Base-by-base conservation (phyloP, 1,140 invertebrate genomes). In the Macrobrachium rosenbergii region DNA sequence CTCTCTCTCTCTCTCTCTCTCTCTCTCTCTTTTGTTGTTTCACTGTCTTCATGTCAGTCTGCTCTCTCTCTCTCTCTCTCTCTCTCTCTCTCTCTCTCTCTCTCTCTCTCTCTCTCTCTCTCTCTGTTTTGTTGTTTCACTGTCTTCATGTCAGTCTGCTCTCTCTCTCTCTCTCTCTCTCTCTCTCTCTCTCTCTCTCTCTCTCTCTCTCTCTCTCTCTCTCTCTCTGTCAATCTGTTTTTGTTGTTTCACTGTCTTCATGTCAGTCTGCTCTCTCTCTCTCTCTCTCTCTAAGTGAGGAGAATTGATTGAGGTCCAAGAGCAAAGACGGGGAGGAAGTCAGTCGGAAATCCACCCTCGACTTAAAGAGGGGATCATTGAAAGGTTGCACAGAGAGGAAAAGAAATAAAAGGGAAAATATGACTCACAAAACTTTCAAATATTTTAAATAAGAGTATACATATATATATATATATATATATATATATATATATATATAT, bases 401-500 rank as follows among this genome's bases (percentile, higher is more conserved):
- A 52, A 52, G 52, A 52, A 52, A 52, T 52, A 52, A 52, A 52
- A 52, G 52, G 6, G 12, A 52, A 52, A 52, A 52, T 5, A 8
- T 2, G 8, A 52, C 7, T 52, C 12, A 52, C 52, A 52, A 52
- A 52, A 52, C 52, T 52, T 10, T 52, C 21, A 72, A 28, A 72
- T 72, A 16, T 5, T 28, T 72, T 28, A 16, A 37, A 72, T 28
- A 8, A 8, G 8, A 14, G 8, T n/a, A 12, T 21, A 69, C 12
- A 69, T 69, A 17, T 69, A 69, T 69, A 69, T 17, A n/a, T 17
- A n/a, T 69, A n/a, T 69, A 69, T n/a, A 17, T 69, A n/a, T 69
- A 69, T 69, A 69, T 69, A 17, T 17, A 69, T 69, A n/a, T 69
- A 69, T 69, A n/a, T 69, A 69, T 17, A 69, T 69, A 69, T 69